Conservation (phyloP, 2,888 invertebrate species). For the Tortricodes alternella region DNA sequence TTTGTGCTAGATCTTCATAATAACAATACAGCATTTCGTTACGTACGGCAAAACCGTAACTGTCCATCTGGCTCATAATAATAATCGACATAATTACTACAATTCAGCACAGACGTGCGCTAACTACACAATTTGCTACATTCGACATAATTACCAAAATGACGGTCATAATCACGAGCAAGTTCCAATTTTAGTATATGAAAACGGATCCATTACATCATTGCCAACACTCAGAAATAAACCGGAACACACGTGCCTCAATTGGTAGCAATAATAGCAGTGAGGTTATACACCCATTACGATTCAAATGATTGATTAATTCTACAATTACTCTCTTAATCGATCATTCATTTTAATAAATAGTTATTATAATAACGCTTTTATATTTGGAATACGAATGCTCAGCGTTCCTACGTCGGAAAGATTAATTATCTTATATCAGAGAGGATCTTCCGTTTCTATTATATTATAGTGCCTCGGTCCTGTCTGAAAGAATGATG, state of each 20-base stretch:
- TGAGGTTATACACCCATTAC: constrained; percentile 16
- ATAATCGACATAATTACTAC: constrained; percentile 20
- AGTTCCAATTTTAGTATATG: constrained; percentile 29
- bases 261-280: constrained; percentile 24
- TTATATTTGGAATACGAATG: constrained; percentile 26
- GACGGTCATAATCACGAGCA: constrained; percentile 6
- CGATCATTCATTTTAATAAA: constrained; percentile 31
- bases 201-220: constrained; percentile 29
- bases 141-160: constrained; percentile 20
- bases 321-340: constrained; percentile 23
- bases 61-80: background rate
- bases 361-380: constrained; percentile 28
- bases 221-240: constrained; percentile 13
- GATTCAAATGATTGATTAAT: constrained; percentile 28
- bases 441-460: constrained; percentile 22
- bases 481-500: constrained; percentile 25
- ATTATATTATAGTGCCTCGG: constrained; percentile 25
- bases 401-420: constrained; percentile 24
- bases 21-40: too few species aligned
- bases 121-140: constrained; percentile 14
- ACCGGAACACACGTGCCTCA: constrained; percentile 27
- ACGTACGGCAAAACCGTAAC: background rate
- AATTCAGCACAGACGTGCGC: constrained; percentile 1
- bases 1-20: too few species aligned
- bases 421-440: constrained; percentile 31